Base-by-base conservation (phyloP, 37 sponge, comb jelly and placozoan genomes). In the Chondrilla cf. caribensis region DNA sequence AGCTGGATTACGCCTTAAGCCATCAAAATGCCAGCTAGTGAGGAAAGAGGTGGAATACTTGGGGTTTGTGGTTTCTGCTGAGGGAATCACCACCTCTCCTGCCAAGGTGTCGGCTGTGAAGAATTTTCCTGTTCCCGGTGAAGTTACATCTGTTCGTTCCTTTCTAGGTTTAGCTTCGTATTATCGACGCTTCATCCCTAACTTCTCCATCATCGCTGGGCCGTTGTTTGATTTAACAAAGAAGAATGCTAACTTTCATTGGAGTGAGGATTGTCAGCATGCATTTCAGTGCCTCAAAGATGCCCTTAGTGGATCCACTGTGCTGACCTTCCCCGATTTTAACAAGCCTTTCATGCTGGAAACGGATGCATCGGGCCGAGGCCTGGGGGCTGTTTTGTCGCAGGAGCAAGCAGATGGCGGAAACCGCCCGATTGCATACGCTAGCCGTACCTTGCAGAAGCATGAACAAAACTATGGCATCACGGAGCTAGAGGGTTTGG, bases 401-500 rank as follows among this genome's bases (percentile, higher is more conserved):
- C 87, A 90, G 54, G 5, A 40, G n/a, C 85, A 90, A 25, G 79
- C 47, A 0, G 87, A 86, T 75, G 81, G 81, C 0, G 2, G 35
- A 0, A 28, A 64, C 0, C 37, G 25, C 11, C 86, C 84, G 2
- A 6, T 90, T 15, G 90, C 90, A 14, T 90, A 83, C 40, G 83
- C 87, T 18, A 90, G 84, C 58, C 80, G 91, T 24, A 78, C 84
- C 32, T 65, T 90, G 17, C 84, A 79, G 33, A 58, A 70, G 7
- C 65, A 82, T 42, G 91, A 86, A 67, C 54, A 66, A 55, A 82
- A 81, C 25, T 90, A 90, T 73, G 87, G 87, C 0, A 54, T 79
- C 14, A 83, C 91, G 18, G 84, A 90, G 38, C 65, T 86, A 28
- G 91, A 90, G 29, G 84, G 42, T 3, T 54, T 86, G 32, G 87